phyloP scores from a whole-genome alignment of 2,888 invertebrate genomes.

The Drosophila rellima region DNA sequence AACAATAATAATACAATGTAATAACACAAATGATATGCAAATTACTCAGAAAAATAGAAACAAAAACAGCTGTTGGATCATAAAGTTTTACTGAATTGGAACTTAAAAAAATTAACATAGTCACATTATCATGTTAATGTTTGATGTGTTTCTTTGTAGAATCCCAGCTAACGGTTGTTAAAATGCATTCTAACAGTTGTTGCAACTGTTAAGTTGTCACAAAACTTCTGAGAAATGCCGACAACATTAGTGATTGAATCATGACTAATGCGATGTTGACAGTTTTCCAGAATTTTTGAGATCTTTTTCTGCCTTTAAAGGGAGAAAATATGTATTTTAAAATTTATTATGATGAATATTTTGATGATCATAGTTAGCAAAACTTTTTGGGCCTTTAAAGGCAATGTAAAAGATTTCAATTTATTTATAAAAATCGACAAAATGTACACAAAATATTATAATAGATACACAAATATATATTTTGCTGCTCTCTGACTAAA shows the following conservation, averaged over 20 bases:
- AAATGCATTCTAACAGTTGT: conserved; percentile 66
- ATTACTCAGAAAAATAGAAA: conserved; percentile 24
- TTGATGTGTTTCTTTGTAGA: conserved; percentile 23
- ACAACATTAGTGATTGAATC: conserved; percentile 7
- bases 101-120: conserved; percentile 45
- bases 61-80: conserved; percentile 42
- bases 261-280: conserved; percentile 7
- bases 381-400: not conserved
- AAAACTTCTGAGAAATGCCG: conserved; percentile 38
- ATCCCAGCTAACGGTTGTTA: conserved; percentile 54
- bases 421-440: conserved; percentile 3
- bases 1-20: conserved; percentile 26
- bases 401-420: conserved; percentile 3
- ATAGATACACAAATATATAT: conserved; percentile 11
- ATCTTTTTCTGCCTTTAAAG: not conserved
- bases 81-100: conserved; percentile 26
- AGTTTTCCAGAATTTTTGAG: not conserved
- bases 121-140: conserved; percentile 29
- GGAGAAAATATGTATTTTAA: not conserved
- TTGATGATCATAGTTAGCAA: not conserved
- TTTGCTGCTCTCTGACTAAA: conserved; percentile 33
- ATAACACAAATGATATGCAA: conserved; percentile 63
- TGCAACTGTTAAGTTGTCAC: conserved; percentile 38
- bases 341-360: conserved; percentile 2
- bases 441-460: not conserved